Base-by-base conservation (phyloP, 2,888 invertebrate genomes). In the Agonopterix alstromeriana region DNA sequence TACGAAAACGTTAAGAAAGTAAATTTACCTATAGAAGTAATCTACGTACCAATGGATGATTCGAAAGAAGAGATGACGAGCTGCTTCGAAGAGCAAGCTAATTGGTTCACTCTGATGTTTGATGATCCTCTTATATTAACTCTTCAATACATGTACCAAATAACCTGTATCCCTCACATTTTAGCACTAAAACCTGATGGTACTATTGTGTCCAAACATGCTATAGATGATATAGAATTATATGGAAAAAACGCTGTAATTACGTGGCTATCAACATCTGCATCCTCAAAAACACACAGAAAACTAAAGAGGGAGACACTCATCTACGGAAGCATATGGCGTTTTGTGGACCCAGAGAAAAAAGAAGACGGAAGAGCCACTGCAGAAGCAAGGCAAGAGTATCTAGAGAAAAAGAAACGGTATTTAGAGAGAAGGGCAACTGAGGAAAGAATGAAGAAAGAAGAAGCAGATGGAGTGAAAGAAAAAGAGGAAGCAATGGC, bases 1-100 rank as follows among this genome's bases (percentile, higher is more conserved):
- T 88, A 85, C 54, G 87, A 86, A 56, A 73, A 64, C 36, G 65
- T 74, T 0, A 87, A 86, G 51, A 86, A 86, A 51, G 43, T 60
- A 0, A 80, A 84, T 51, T 12, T 86, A 1, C 83, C 86, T 0
- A 60, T 87, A 38, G 87, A 88, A 69, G 87, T 88, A 0, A 73
- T 88, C 2, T 70, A 83, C 36, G 53, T 86, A 0, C 82, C 87
- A 0, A 60, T 82, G 63, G 87, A 87, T 38, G 77, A 77, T 0
- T 68, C 49, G 0, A 63, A 73, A 45, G 56, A 59, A 1, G 72
- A 77, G 1, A 77, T 74, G 64, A 47, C 47, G 10, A 45, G 49
- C 0, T 67, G 70, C 12, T 11, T 11, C 11, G 11, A 42, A 5
- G 11, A 42, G 8, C 87, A 88, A 68, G 87, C 87, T 0, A 87